Conservation (phyloP, 1,140 invertebrate genomes). For the Drosophila busckii region DNA sequence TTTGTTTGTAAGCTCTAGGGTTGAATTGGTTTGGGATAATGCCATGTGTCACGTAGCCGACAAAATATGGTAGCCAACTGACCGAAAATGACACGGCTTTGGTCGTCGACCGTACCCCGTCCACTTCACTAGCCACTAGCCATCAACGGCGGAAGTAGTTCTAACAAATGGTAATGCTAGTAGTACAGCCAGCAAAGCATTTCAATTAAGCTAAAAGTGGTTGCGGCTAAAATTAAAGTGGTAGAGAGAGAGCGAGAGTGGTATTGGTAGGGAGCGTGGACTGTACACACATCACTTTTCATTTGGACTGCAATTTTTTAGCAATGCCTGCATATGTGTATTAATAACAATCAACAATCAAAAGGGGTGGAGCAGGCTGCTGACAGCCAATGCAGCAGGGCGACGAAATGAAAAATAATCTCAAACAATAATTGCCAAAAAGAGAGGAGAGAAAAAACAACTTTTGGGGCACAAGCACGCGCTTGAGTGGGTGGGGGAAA, state of each 20-base stretch:
- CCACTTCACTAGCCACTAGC: no score
- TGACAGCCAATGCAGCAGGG: slow-evolving; percentile 34
- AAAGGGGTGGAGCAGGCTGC: slow-evolving; percentile 16
- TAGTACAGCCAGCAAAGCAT: slow-evolving; percentile 43
- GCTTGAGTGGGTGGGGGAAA: slow-evolving; percentile 23
- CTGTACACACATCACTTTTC: slow-evolving; percentile 36
- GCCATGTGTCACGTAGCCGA: slow-evolving; percentile 64
- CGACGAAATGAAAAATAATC: slow-evolving; percentile 68
- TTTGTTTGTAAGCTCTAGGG: slow-evolving; percentile 40
- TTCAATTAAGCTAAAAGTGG: slow-evolving; percentile 63
- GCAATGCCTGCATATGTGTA: slow-evolving; percentile 34
- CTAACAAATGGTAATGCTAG: slow-evolving; percentile 13
- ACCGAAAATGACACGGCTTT: slow-evolving; percentile 51
- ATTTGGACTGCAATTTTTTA: slow-evolving; percentile 60
- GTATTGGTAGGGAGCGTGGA: not conserved
- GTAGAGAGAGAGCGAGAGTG: not conserved
- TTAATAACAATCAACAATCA: slow-evolving; percentile 63
- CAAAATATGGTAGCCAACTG: slow-evolving; percentile 59
- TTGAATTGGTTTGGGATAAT: slow-evolving; percentile 16
- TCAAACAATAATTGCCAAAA: slow-evolving; percentile 64
- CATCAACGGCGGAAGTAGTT: no score
- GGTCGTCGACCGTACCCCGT: no score
- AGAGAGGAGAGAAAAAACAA: slow-evolving; percentile 11
- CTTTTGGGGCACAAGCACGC: slow-evolving; percentile 11
- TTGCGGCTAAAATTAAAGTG: not conserved